These are phyloP conservation scores for Lymantria monacha DNA, from an alignment of 2,888 invertebrate genomes.

Conservation along the genomic window DNA sequence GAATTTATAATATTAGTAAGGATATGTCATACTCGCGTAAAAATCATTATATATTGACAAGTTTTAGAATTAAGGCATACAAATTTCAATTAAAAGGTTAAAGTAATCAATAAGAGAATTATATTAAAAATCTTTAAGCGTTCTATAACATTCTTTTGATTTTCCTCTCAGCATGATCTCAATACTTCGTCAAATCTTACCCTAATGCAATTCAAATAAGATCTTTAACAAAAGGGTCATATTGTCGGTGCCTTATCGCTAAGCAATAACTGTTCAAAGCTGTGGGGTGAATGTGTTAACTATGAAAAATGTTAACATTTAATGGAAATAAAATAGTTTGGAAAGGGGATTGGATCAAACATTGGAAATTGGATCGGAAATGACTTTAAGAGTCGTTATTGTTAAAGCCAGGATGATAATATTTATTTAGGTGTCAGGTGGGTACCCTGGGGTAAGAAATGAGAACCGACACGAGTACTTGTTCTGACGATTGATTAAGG, in stretches of 20 bases:
- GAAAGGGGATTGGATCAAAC: conserved; percentile 15
- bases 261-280: conserved; percentile 29
- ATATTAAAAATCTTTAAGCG: not conserved
- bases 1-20: too few species aligned
- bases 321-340: conserved; percentile 32
- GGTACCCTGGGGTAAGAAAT: too few species aligned
- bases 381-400: conserved; percentile 12
- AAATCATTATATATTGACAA: too few species aligned
- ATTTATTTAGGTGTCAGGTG: conserved; percentile 4
- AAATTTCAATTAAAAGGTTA: too few species aligned
- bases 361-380: conserved; percentile 17
- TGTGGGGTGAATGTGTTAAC: conserved; percentile 41
- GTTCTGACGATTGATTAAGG: too few species aligned
- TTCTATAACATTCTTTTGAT: not conserved
- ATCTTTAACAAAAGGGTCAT: conserved; percentile 25
- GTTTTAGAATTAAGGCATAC: too few species aligned
- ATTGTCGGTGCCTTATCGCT: conserved; percentile 29
- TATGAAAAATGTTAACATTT: conserved; percentile 37
- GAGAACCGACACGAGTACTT: too few species aligned
- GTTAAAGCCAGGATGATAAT: conserved; percentile 2
- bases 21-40: too few species aligned
- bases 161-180: not conserved
- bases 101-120: too few species aligned
- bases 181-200: conserved; percentile 20
- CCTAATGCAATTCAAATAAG: conserved; percentile 33